Evolutionary conservation across 2,888 invertebrate species (phyloP).

Genomic region (Chaetogeoica ovagalla): DNA sequence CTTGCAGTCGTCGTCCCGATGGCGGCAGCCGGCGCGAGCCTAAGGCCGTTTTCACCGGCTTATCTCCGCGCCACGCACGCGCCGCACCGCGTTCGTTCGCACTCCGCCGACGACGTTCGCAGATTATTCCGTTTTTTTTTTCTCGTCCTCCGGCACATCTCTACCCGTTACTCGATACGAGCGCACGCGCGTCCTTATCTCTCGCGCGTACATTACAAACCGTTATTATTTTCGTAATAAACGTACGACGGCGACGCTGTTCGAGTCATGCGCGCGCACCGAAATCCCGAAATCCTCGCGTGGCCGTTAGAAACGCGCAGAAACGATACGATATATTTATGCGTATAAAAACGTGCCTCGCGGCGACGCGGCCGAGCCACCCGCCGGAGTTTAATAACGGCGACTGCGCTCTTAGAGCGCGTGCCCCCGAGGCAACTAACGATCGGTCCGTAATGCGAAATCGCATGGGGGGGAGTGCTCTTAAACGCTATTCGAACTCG

Average conservation of each 20-base stretch:
- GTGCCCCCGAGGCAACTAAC: no score
- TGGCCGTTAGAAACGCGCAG: constrained; percentile 25
- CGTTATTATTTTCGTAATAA: no score
- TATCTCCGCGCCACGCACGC: background rate
- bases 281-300: background rate
- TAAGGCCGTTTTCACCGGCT: background rate
- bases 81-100: background rate
- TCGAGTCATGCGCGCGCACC: background rate
- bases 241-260: background rate
- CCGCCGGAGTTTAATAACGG: no score
- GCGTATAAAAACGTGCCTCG: no score
- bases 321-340: constrained; percentile 10
- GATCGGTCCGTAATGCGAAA: no score
- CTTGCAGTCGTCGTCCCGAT: constrained; percentile 8
- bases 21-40: background rate
- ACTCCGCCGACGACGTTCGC: background rate
- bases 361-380: no score
- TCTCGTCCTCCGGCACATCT: no score
- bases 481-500: no score
- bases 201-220: background rate
- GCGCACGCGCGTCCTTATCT: background rate
- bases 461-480: no score
- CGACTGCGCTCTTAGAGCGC: no score
- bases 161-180: no score
- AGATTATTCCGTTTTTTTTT: constrained; percentile 10